Base-by-base conservation (phyloP, 2,113 vertebrate genomes). In the Sciurus niger region DNA sequence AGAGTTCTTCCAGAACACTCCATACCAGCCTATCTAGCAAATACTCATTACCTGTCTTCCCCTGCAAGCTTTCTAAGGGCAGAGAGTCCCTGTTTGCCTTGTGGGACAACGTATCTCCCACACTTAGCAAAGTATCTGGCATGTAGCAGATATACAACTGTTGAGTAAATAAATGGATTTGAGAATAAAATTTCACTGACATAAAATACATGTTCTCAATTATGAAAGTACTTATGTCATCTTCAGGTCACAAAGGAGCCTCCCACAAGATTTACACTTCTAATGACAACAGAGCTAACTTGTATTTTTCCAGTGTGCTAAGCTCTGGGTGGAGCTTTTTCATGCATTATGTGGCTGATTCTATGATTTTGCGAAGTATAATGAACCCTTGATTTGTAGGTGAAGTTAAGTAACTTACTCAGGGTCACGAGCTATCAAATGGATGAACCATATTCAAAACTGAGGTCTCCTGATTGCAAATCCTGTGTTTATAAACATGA, bases 151-250 rank as follows among this genome's bases (percentile, higher is more conserved):
- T 11, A 86, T 40, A 94, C 65, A 63, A 18, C 30, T 87, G 68
- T 65, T 88, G n/a, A 92, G 43, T 76, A 76, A 37, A 43, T 73
- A 13, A 20, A 20, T 89, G 34, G 51, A 60, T 16, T 90, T 2
- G n/a, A 46, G 78, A 90, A 74, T 63, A 84, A 93, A 80, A 74
- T 79, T 84, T 78, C 58, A 28, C 1, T 67, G 24, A 55, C 32
- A 79, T 65, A 95, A 95, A 83, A 88, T 84, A 13, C 32, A 95
- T 84, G 43, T 65, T 95, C 67, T 90, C 20, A 63, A 51, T 43
- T 20, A 84, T 32, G 8, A 74, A 73, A 32, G 55, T 83, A 53
- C n/a, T 37, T 72, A 67, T 60, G 73, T 30, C 55, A 79, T 74
- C 84, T 83, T 79, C 6, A 37, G 55, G 20, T 92, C 55, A 70